Evolutionary conservation across 2,888 invertebrate genomes (phyloP).

Genomic region (Pandemis corylana): DNA sequence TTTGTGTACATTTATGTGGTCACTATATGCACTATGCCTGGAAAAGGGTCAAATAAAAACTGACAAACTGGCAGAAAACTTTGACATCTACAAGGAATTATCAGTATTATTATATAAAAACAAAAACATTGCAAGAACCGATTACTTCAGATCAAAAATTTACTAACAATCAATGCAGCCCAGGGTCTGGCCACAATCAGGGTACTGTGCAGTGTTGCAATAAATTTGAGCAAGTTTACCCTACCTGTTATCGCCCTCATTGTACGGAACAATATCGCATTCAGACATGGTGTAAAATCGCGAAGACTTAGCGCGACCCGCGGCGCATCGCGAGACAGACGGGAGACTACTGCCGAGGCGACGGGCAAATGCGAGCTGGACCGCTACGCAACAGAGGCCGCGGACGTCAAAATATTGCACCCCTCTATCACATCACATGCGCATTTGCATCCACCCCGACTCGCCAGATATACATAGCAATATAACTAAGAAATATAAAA

Average conservation of each 20-base stretch:
- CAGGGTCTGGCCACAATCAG: background rate
- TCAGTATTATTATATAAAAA: too few relatives aligned
- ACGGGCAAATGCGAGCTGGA: background rate
- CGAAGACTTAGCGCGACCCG: conserved; percentile 4
- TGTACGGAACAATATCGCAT: background rate
- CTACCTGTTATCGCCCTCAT: background rate
- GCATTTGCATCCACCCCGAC: conserved; percentile 48
- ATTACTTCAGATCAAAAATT: background rate
- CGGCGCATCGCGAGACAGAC: conserved; percentile 10
- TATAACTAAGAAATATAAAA: conserved; percentile 46
- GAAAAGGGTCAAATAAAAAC: too few relatives aligned
- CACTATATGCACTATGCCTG: too few relatives aligned
- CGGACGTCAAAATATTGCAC: conserved; percentile 43
- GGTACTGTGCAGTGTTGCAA: background rate
- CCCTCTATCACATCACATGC: conserved; percentile 52
- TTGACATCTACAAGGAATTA: too few relatives aligned
- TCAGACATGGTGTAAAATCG: background rate
- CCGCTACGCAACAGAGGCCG: conserved; percentile 23
- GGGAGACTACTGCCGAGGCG: background rate
- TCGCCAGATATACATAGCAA: conserved; percentile 33
- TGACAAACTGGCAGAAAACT: too few relatives aligned
- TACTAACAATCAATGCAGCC: background rate
- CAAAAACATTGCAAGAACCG: too few relatives aligned
- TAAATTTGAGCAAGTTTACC: background rate
- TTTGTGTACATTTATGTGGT: too few relatives aligned